Conservation (phyloP, 2,113 vertebrate species). For the Maccullochella peelii region DNA sequence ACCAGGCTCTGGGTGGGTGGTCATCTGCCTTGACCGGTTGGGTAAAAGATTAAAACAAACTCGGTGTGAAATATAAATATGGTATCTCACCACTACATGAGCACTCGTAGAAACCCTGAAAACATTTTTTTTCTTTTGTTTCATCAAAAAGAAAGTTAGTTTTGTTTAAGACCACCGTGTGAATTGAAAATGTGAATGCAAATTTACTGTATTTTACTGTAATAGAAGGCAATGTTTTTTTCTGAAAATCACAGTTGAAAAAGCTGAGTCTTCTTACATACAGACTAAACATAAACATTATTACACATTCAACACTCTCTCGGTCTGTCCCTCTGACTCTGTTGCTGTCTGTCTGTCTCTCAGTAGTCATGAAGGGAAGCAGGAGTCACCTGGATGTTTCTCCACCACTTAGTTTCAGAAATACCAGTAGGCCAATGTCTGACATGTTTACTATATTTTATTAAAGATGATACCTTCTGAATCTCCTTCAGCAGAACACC, state of each 20-base stretch:
- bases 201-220: neutral
- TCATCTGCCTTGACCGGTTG: too few species aligned
- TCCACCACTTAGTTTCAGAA: neutral
- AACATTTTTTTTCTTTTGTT: too few species aligned
- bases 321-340: neutral
- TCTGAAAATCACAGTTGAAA: neutral
- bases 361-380: neutral
- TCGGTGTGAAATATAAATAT: neutral
- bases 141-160: too few species aligned
- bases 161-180: neutral
- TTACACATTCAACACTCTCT: neutral
- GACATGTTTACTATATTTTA: neutral
- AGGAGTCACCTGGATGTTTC: neutral
- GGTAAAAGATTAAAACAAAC: neutral
- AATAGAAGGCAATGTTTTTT: too few species aligned
- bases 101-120: too few species aligned
- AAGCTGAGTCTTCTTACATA: neutral
- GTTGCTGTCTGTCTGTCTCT: neutral
- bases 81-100: neutral
- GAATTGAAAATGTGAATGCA: neutral
- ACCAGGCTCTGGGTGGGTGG: too few species aligned
- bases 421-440: neutral
- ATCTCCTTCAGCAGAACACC: conserved; percentile 96
- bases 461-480: conserved; percentile 88
- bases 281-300: neutral